A percentile compares a stretch with the other conserved stretches of the same genome.
Conservation (phyloP, 2,888 invertebrate genomes). For the Theodoxus fluviatilis region DNA sequence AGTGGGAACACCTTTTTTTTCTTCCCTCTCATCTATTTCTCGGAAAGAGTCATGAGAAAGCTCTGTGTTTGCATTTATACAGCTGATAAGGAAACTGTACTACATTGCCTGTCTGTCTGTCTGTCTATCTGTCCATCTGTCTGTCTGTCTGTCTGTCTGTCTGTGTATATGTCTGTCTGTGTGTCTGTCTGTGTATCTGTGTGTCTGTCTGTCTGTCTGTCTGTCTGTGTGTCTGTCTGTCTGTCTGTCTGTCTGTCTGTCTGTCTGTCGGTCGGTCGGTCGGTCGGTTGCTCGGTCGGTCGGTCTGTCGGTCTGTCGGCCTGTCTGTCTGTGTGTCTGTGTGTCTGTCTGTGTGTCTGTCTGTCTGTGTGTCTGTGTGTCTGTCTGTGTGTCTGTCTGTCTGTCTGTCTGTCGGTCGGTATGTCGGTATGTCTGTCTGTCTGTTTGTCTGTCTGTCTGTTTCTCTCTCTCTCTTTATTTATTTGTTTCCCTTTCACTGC, state of each 20-base stretch:
- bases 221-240: too few relatives aligned
- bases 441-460: not conserved
- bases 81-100: too few relatives aligned
- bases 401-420: not conserved
- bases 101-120: too few relatives aligned
- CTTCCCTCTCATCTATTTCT: too few relatives aligned
- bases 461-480: not conserved
- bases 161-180: conserved; percentile 5
- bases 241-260: conserved; percentile 13
- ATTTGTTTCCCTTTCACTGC: not conserved
- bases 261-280: not conserved
- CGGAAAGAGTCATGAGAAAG: too few relatives aligned
- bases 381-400: conserved; percentile 3
- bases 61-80: too few relatives aligned
- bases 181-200: too few relatives aligned
- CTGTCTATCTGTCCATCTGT: too few relatives aligned
- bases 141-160: not conserved
- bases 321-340: not conserved
- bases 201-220: too few relatives aligned
- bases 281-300: not conserved
- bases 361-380: not conserved
- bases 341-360: not conserved
- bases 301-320: not conserved
- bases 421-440: not conserved
- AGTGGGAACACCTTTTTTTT: too few relatives aligned